Base-by-base conservation (phyloP, 2,888 invertebrate species). In the Amphipyra berbera region DNA sequence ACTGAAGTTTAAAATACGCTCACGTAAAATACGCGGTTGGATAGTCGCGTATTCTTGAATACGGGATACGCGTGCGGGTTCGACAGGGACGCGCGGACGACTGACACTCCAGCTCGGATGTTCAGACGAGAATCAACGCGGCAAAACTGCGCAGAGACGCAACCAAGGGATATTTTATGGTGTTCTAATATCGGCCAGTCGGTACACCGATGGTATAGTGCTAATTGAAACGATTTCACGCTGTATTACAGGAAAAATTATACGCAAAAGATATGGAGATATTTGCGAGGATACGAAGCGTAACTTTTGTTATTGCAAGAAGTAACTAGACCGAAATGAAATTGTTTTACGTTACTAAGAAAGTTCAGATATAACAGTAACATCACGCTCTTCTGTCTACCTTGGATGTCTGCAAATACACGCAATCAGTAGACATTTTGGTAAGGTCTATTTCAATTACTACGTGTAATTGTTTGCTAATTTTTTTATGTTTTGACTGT, bases 141-240 rank as follows among this genome's bases (percentile, higher is more conserved):
- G 62, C 77, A 80, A 71, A 81, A 85, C 85, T 88, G 88, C 88
- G 88, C 88, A 88, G 82, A 80, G 67, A 69, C 73, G 76, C 64
- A 47, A 37, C 71, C 53, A 71, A 58, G 59, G 75, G 73, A 63
- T 60, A 56, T 71, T 78, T 80, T 73, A 82, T 80, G 76, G 73
- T 73, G 71, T 78, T 82, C 78, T 82, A 71, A 83, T 82, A 81
- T 74, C 75, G 73, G 71, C 73, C 61, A 68, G 38, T 54, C 7
- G 14, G 37, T 46, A 46, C 46, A 65, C 41, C 30, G 50, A 62
- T 45, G 46, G 30, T 53, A 45, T 7, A 13, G n/a, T 47, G 33
- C 46, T 68, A 64, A 78, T 76, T 68, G 46, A 63, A 71, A 66
- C 30, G 41, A 60, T 58, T 40, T 38, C 14, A 46, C 10, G 27